phyloP scores from a whole-genome alignment of 2,113 vertebrate genomes.

The Pangasianodon hypophthalmus region DNA sequence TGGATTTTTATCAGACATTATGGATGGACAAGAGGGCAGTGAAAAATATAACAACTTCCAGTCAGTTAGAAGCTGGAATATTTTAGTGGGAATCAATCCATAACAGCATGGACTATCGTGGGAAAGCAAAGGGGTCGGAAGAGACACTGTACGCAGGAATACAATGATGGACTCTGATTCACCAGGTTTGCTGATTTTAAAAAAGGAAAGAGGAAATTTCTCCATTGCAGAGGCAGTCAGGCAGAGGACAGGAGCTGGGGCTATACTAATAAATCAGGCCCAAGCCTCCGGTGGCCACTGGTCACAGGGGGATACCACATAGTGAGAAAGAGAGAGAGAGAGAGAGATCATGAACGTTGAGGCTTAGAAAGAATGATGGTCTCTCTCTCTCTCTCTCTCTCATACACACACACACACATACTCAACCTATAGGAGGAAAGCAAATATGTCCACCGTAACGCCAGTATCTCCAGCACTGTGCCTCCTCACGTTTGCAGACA shows the following conservation, averaged over 20 bases:
- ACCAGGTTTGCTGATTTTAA: slow-evolving; percentile 51
- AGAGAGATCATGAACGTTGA: slow-evolving; percentile 66
- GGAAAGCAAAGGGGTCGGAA: not conserved
- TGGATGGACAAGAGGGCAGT: not conserved
- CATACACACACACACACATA: not conserved
- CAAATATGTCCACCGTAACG: slow-evolving; percentile 42
- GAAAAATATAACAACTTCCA: slow-evolving; percentile 22
- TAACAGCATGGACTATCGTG: not conserved
- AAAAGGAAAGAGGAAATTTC: slow-evolving; percentile 70
- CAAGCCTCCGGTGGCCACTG: slow-evolving; percentile 82
- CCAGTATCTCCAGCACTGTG: slow-evolving; percentile 55
- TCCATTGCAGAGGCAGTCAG: slow-evolving; percentile 82
- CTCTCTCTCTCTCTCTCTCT: slow-evolving; percentile 59
- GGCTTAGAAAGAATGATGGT: slow-evolving; percentile 85
- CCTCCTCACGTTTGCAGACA: slow-evolving; percentile 74
- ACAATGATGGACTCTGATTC: slow-evolving; percentile 61
- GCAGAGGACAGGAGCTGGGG: slow-evolving; percentile 84
- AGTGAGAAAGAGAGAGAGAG: slow-evolving; percentile 52
- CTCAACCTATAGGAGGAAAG: slow-evolving; percentile 7
- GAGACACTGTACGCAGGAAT: slow-evolving; percentile 50
- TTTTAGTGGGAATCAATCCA: slow-evolving; percentile 7
- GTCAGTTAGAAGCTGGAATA: slow-evolving; percentile 18
- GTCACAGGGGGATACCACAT: slow-evolving; percentile 81
- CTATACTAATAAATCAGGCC: slow-evolving; percentile 92
- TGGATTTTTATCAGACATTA: slow-evolving; percentile 11